A percentile compares a stretch with the other conserved stretches of the same genome.
Conservation (phyloP, 2,797 vertebrate genomes). For the Bryconaethiops microstoma region DNA sequence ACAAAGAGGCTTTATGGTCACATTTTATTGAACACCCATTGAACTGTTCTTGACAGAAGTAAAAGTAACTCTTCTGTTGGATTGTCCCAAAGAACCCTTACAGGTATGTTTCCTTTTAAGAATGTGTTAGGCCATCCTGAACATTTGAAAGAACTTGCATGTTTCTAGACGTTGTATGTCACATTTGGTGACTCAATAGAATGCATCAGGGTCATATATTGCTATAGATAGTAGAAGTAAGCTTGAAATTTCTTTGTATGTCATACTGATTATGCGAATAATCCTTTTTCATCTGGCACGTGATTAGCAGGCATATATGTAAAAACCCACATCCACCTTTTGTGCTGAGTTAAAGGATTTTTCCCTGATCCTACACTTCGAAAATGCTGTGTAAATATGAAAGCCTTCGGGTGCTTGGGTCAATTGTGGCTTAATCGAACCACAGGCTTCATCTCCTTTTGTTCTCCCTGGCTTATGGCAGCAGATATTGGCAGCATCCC, state of each 20-base stretch:
- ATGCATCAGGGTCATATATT: constrained; percentile 1
- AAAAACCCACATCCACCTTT: constrained; percentile 14
- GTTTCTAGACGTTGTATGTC: not conserved
- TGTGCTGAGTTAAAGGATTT: constrained; percentile 31
- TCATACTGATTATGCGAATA: constrained; percentile 6
- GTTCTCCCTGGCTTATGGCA: constrained; percentile 58
- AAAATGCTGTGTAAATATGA: constrained; percentile 53
- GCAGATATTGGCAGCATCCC: constrained; percentile 57
- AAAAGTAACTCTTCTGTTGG: not conserved
- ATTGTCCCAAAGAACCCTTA: not conserved
- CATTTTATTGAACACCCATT: too few relatives aligned
- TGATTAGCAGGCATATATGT: constrained; percentile 21
- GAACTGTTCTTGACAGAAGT: not conserved
- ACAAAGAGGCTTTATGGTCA: not conserved
- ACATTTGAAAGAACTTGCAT: not conserved
- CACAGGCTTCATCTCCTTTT: constrained; percentile 56
- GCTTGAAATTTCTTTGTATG: not conserved
- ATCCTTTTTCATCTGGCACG: constrained; percentile 7
- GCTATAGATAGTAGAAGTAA: not conserved
- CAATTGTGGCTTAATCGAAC: constrained; percentile 56
- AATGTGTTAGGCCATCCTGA: not conserved
- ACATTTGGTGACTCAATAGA: not conserved
- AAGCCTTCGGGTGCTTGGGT: constrained; percentile 47
- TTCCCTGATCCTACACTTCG: constrained; percentile 19
- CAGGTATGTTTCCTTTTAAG: not conserved